A percentile compares a stretch with the other conserved stretches of the same genome.
phyloP scores from a whole-genome alignment of 64 coral and sea anemone genomes.

The Pocillopora verrucosa region DNA sequence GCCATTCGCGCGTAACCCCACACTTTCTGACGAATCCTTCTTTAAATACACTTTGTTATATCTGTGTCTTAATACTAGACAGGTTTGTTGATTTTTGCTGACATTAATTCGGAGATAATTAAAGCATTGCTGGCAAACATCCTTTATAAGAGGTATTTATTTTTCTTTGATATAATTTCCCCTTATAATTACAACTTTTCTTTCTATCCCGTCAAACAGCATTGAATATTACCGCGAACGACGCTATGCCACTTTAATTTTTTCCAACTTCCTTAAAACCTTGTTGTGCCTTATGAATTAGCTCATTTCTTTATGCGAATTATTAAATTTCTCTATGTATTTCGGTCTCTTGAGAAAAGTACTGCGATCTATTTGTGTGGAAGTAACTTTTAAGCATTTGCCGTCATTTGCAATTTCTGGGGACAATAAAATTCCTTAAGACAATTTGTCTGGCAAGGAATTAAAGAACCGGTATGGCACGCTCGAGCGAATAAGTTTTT shows the following conservation, averaged over 20 bases:
- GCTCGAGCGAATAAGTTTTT: conserved; percentile 33
- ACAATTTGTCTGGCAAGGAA: not conserved
- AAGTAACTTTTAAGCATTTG: not conserved
- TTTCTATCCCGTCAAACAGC: not conserved
- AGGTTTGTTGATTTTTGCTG: conserved; percentile 8
- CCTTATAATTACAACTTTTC: not conserved
- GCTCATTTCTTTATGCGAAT: not conserved
- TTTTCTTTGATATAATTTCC: conserved; percentile 3
- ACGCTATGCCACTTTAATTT: not conserved
- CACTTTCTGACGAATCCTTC: not conserved
- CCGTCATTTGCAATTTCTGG: not conserved
- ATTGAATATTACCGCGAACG: not conserved
- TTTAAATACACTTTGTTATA: not conserved
- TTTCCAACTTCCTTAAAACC: not conserved
- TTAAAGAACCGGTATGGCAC: not conserved
- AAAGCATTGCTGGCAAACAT: conserved; percentile 7
- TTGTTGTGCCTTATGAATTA: not conserved
- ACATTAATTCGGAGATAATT: not conserved
- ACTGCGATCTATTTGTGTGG: not conserved
- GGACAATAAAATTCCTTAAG: not conserved
- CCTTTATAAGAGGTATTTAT: conserved; percentile 3
- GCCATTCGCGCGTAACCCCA: not conserved
- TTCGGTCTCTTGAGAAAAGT: not conserved
- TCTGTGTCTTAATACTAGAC: not conserved
- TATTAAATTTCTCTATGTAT: not conserved